Conservation (phyloP, 53 echinoderm and acorn worm genomes). For the Holothuria scabra region DNA sequence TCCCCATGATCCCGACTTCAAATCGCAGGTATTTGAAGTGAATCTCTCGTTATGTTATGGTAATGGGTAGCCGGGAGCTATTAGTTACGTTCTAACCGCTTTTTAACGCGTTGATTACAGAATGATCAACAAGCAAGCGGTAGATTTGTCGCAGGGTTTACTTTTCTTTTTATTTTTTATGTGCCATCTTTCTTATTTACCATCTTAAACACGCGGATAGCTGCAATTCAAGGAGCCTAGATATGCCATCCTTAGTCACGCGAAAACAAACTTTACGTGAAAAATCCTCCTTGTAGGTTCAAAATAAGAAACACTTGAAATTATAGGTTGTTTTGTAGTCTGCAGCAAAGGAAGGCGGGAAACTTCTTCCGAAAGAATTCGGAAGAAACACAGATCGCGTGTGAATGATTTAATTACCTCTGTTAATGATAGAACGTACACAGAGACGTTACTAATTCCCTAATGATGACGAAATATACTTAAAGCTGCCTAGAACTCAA, state of each 20-base stretch:
- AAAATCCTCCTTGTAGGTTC: too few relatives aligned
- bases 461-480: too few relatives aligned
- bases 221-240: conserved; percentile 5
- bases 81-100: conserved; percentile 53
- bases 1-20: conserved; percentile 34
- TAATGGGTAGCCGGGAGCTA: conserved; percentile 48
- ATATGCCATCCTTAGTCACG: conserved; percentile 11
- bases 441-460: too few relatives aligned
- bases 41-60: conserved; percentile 55
- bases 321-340: too few relatives aligned
- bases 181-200: conserved; percentile 19
- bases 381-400: too few relatives aligned
- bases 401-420: too few relatives aligned
- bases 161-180: conserved; percentile 7
- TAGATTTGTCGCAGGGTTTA: conserved; percentile 8
- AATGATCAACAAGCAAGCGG: conserved; percentile 41
- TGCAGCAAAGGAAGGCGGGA: too few relatives aligned
- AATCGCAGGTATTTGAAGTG: conserved; percentile 48
- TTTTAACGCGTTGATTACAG: conserved; percentile 51
- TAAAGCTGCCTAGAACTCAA: too few relatives aligned
- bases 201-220: neutral
- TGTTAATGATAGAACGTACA: too few relatives aligned
- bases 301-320: too few relatives aligned
- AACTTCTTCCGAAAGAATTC: too few relatives aligned
- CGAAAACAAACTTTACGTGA: conserved; percentile 3